Evolutionary conservation across 1,140 invertebrate genomes (phyloP).

Genomic region (Drosophila orosa): DNA sequence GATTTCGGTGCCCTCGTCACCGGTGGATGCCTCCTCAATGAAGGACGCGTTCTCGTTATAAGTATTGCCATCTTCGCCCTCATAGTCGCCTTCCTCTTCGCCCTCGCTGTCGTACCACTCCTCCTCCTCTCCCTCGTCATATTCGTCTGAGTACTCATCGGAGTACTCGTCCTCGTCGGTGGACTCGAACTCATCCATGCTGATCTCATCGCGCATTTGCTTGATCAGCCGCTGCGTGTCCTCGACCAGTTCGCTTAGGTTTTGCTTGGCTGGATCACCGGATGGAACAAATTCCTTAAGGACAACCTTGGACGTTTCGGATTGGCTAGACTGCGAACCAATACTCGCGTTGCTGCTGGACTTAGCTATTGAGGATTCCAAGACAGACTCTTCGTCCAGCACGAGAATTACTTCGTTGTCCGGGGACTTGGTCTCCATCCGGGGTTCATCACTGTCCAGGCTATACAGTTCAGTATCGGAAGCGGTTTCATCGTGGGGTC

Average conservation of each 20-base stretch:
- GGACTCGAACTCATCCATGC: conserved; percentile 86
- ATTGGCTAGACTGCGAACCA: conserved; percentile 51
- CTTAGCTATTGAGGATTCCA: conserved; percentile 21
- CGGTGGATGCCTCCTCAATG: conserved; percentile 70
- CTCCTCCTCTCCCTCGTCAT: conserved; percentile 84
- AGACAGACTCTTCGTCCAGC: conserved; percentile 12
- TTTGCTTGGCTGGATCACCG: conserved; percentile 82
- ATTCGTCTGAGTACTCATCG: conserved; percentile 84
- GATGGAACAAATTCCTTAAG: conserved; percentile 75
- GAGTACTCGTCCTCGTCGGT: conserved; percentile 85
- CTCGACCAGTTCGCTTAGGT: conserved; percentile 86
- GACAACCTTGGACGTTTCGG: conserved; percentile 37
- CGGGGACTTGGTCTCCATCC: conserved; percentile 34
- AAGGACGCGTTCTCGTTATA: conserved; percentile 50
- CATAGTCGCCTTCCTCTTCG: conserved; percentile 79
- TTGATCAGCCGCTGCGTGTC: conserved; percentile 87
- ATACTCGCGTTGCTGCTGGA: conserved; percentile 56
- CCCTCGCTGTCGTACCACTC: conserved; percentile 85
- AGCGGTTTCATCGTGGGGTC: conserved; percentile 42
- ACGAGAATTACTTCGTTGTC: conserved; percentile 45
- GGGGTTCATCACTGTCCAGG: conserved; percentile 56
- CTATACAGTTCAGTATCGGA: conserved; percentile 76
- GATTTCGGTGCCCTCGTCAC: conserved; percentile 66
- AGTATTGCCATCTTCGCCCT: conserved; percentile 59
- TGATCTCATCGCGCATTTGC: conserved; percentile 87